These are phyloP conservation scores for Rhimphoctona megacephalus DNA, from an alignment of 2,888 invertebrate genomes.

Conservation along the genomic window DNA sequence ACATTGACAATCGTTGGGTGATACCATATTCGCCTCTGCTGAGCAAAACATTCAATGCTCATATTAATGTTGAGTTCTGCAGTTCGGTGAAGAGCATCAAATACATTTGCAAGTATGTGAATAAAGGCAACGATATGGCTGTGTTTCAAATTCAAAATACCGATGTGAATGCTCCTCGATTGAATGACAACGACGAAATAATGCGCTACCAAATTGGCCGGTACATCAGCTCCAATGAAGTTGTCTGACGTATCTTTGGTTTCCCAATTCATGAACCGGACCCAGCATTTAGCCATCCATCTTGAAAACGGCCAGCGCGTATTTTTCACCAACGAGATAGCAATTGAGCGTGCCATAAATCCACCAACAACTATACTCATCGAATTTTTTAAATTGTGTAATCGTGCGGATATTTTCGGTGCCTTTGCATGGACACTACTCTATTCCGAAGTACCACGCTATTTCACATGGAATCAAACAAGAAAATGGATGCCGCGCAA, in stretches of 20 bases:
- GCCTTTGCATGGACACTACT: conserved; percentile 47
- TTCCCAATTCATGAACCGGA: conserved; percentile 76
- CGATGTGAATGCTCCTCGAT: conserved; percentile 67
- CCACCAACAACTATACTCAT: conserved; percentile 70
- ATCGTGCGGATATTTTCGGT: too few relatives aligned
- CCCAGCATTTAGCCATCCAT: conserved; percentile 75
- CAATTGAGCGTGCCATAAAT: conserved; percentile 35
- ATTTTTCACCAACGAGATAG: conserved; percentile 72
- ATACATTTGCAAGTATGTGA: too few relatives aligned
- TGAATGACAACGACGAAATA: conserved; percentile 75
- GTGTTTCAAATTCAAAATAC: conserved; percentile 13
- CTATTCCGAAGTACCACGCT: conserved; percentile 53
- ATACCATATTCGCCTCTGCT: too few relatives aligned
- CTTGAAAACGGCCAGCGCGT: too few relatives aligned
- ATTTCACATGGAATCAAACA: conserved; percentile 63
- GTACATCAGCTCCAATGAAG: conserved; percentile 71
- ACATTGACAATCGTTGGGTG: too few relatives aligned
- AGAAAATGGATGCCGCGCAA: conserved; percentile 61
- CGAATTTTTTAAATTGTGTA: too few relatives aligned
- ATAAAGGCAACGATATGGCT: conserved; percentile 26
- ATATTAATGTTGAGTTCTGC: too few relatives aligned
- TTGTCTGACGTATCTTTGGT: conserved; percentile 73
- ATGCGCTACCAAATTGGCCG: conserved; percentile 74
- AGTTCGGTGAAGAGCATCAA: too few relatives aligned
- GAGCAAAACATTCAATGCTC: too few relatives aligned